A percentile compares a stretch with the other conserved stretches of the same genome.
phyloP scores from a whole-genome alignment of 2,113 vertebrate genomes.

The Zapus hudsonius region DNA sequence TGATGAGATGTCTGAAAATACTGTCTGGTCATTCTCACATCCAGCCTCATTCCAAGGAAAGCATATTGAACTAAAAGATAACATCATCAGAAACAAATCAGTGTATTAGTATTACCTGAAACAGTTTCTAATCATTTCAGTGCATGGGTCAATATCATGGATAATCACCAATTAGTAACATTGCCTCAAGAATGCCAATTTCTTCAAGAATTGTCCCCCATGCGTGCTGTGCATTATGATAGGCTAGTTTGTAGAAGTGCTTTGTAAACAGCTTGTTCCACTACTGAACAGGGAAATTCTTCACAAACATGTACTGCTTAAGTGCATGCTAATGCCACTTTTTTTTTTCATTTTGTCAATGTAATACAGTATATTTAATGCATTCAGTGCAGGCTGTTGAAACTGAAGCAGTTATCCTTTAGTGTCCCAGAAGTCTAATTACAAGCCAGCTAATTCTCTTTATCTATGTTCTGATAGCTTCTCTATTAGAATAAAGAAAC shows the following conservation, averaged over 20 bases:
- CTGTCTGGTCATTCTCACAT: not conserved
- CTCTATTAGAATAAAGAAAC: slow-evolving; percentile 67
- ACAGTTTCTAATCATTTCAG: slow-evolving; percentile 63
- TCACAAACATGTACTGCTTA: slow-evolving; percentile 53
- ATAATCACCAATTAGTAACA: slow-evolving; percentile 72
- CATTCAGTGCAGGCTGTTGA: slow-evolving; percentile 35
- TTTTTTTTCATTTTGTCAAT: slow-evolving; percentile 59
- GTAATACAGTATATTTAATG: slow-evolving; percentile 55
- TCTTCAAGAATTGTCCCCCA: slow-evolving; percentile 42
- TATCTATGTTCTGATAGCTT: slow-evolving; percentile 61
- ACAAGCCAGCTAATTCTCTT: slow-evolving; percentile 58
- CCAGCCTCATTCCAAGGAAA: slow-evolving; percentile 33
- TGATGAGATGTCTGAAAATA: not conserved
- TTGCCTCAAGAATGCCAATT: slow-evolving; percentile 64
- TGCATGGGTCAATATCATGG: slow-evolving; percentile 61
- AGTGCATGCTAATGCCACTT: slow-evolving; percentile 61
- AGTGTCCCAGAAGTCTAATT: slow-evolving; percentile 69
- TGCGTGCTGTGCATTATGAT: slow-evolving; percentile 53
- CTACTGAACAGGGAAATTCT: slow-evolving; percentile 61
- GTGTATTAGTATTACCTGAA: slow-evolving; percentile 66
- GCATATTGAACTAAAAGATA: slow-evolving; percentile 26
- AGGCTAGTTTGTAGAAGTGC: slow-evolving; percentile 47
- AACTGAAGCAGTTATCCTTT: slow-evolving; percentile 57
- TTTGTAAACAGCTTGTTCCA: slow-evolving; percentile 67
- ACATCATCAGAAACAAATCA: slow-evolving; percentile 48